phyloP scores from a whole-genome alignment of 53 echinoderm and acorn worm genomes.

The Echinometra lucunter region DNA sequence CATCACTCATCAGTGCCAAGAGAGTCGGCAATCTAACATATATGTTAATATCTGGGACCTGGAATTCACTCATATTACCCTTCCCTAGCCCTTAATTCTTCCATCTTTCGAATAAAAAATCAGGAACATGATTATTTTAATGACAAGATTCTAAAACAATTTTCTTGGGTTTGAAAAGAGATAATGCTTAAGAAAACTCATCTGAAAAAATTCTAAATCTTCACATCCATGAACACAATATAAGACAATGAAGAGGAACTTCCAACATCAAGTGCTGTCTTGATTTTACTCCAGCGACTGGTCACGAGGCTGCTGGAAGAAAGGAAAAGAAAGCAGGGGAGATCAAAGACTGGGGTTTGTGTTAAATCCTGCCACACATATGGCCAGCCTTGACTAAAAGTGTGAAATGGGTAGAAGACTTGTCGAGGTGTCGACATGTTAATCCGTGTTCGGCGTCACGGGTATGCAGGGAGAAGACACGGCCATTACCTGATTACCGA shows the following conservation, averaged over 20 bases:
- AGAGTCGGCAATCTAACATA: too few relatives aligned
- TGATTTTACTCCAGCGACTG: conserved; percentile 5
- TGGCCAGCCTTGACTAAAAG: conserved; percentile 66
- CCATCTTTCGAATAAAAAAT: background rate
- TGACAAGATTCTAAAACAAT: background rate
- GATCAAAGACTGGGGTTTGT: conserved; percentile 25
- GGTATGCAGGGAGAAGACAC: conserved; percentile 34
- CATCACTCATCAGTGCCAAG: background rate
- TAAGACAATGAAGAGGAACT: background rate
- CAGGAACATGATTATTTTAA: background rate
- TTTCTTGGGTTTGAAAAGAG: background rate
- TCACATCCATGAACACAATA: background rate
- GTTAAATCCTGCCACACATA: conserved; percentile 64
- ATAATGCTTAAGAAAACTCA: background rate
- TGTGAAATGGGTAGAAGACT: conserved; percentile 58
- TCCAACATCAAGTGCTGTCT: background rate
- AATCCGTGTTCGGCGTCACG: conserved; percentile 55
- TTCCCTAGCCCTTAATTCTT: background rate
- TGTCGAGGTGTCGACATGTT: conserved; percentile 60
- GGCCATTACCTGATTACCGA: conserved; percentile 51
- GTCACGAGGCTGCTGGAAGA: background rate
- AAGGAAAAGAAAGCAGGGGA: conserved; percentile 31
- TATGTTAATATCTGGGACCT: too few relatives aligned
- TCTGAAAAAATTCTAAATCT: too few relatives aligned
- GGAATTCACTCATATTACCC: too few relatives aligned